Percentiles rank a stretch among this genome's conserved stretches.
These are phyloP conservation scores for Malthinus flaveolus DNA, from an alignment of 2,888 invertebrate genomes.

Conservation along the genomic window DNA sequence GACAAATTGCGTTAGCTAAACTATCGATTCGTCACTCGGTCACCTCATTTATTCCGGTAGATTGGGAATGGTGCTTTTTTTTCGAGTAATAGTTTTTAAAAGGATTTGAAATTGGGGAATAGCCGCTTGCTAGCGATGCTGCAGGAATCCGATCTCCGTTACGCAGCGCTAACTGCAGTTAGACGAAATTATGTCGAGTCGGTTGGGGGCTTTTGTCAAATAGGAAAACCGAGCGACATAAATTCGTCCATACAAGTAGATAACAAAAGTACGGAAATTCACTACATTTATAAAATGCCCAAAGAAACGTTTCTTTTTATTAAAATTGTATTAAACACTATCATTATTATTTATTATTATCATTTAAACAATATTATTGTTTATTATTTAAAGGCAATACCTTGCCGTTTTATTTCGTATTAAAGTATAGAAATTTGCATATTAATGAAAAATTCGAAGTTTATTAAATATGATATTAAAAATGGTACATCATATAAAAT, in stretches of 20 bases:
- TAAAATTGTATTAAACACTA: conserved; percentile 55
- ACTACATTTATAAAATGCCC: conserved; percentile 50
- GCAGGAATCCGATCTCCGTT: conserved; percentile 17
- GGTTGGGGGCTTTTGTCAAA: not conserved
- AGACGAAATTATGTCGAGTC: conserved; percentile 19
- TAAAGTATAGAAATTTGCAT: conserved; percentile 49
- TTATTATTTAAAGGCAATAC: conserved; percentile 46
- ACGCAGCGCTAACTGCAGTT: conserved; percentile 21
- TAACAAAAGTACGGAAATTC: conserved; percentile 27
- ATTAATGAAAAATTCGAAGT: conserved; percentile 54
- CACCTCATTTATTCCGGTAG: conserved; percentile 42
- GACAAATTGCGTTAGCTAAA: conserved; percentile 49
- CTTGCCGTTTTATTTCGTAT: conserved; percentile 43
- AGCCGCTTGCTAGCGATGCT: conserved; percentile 19
- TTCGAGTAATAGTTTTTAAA: conserved; percentile 17
- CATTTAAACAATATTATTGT: conserved; percentile 53
- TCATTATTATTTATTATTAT: conserved; percentile 51
- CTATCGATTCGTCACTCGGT: conserved; percentile 48
- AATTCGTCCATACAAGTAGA: conserved; percentile 20
- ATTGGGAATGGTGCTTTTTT: conserved; percentile 41
- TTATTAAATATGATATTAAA: conserved; percentile 55
- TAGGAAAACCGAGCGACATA: conserved; percentile 11
- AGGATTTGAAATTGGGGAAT: conserved; percentile 9
- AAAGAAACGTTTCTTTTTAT: conserved; percentile 52
- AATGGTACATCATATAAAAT: conserved; percentile 55